Base-by-base conservation (phyloP, 2,797 vertebrate species). In the Gambelia wislizenii region DNA sequence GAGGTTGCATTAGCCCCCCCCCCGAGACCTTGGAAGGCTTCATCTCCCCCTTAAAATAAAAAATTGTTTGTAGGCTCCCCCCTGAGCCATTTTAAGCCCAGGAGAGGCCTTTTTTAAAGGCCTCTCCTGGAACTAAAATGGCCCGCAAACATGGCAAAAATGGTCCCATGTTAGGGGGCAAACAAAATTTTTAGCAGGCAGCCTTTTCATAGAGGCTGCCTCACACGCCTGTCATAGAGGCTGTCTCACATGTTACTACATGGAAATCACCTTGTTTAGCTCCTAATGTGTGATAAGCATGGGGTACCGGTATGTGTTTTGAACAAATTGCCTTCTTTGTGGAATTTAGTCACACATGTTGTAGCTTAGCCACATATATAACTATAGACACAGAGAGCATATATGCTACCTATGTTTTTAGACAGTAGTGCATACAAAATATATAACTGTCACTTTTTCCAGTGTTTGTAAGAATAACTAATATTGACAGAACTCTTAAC, bases 401-500 rank as follows among this genome's bases (percentile, higher is more conserved):
- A 59, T 84, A 86, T 4, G 87, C 25, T 89, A 27, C 9, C 64
- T 33, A 67, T 33, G 2, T 90, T 92, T 94, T 77, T 80, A 85
- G 44, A 49, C 76, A 72, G 83, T 70, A 89, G 88, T 87, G 59
- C 47, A n/a, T 83, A 79, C 6, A 6, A 75, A 69, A n/a, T 81
- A 89, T 30, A 89, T 93, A 64, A 82, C 5, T 36, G 20, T 75
- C 69, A 74, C 16, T 33, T 39, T 85, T 72, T 67, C 27, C 64
- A 67, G 10, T 10, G 13, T 67, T 33, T 67, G 30, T 94, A 47
- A 89, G 85, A 92, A 84, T 72, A 87, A 2, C 10, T 80, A 42
- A 18, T 90, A 86, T 80, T 88, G 75, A 6, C 54, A 89, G 77
- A 49, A 42, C 78, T 89, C 82, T 89, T 89, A 87, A 87, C 30